phyloP scores from a whole-genome alignment of 2,797 vertebrate genomes.

The Aphelocoma californica region DNA sequence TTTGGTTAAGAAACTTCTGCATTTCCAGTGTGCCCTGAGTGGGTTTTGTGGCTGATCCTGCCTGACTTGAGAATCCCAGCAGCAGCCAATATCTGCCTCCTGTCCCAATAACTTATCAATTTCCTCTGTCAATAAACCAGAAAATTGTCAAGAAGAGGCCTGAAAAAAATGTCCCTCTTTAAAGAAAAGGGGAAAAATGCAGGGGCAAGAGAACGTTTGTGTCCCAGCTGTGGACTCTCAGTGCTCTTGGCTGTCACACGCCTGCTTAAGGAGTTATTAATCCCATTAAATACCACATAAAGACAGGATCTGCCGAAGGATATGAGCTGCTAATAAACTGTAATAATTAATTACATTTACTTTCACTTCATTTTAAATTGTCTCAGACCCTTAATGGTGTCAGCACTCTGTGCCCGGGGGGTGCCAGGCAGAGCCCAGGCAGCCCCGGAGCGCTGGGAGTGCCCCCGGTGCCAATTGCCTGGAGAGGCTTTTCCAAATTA shows the following conservation, averaged over 20 bases:
- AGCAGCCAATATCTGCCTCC: neutral
- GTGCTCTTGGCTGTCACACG: neutral
- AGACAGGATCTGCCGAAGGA: conserved; percentile 12
- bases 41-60: neutral
- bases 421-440: conserved; percentile 40
- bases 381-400: conserved; percentile 34
- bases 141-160: neutral
- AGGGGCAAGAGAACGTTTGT: neutral
- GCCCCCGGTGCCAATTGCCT: conserved; percentile 53
- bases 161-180: neutral
- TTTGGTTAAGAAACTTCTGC: too few relatives aligned
- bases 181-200: neutral
- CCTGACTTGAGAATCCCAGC: neutral
- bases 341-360: conserved; percentile 42
- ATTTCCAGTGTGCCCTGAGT: neutral
- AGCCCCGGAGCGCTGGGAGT: neutral
- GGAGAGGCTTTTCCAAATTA: conserved; percentile 48
- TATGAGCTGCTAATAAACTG: conserved; percentile 34
- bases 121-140: neutral
- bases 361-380: conserved; percentile 52
- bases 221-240: neutral
- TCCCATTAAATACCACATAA: conserved; percentile 1
- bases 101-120: neutral
- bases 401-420: neutral
- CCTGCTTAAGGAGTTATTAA: conserved; percentile 40